Evolutionary conservation across 2,888 invertebrate species (phyloP).

Genomic region (Plagodis pulveraria): DNA sequence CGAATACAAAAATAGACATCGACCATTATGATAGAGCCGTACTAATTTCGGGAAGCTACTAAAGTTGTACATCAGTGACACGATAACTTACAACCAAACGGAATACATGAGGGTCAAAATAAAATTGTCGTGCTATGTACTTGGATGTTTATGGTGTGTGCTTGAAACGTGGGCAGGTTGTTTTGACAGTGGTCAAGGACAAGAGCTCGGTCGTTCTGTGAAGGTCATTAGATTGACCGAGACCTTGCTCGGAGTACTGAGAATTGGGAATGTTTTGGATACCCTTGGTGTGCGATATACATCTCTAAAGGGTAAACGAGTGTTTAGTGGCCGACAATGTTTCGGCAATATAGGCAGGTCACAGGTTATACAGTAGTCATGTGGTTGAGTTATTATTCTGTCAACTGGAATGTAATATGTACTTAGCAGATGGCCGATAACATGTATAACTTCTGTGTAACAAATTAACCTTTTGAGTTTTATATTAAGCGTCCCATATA

Average conservation of each 20-base stretch:
- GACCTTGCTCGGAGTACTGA: conserved; percentile 27
- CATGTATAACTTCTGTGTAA: no score
- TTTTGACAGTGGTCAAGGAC: conserved; percentile 54
- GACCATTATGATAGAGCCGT: conserved; percentile 7
- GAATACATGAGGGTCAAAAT: not conserved
- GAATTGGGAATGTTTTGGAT: conserved; percentile 26
- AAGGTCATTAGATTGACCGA: conserved; percentile 42
- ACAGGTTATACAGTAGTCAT: no score
- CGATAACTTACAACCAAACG: not conserved
- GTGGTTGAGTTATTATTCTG: no score
- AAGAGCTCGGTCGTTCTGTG: conserved; percentile 39
- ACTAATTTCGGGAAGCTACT: not conserved
- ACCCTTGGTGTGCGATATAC: conserved; percentile 6
- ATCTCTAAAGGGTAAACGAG: conserved; percentile 1
- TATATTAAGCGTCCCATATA: no score
- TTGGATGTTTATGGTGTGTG: conserved; percentile 42
- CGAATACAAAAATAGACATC: conserved; percentile 44
- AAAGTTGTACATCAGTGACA: not conserved
- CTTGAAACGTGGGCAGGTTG: conserved; percentile 52
- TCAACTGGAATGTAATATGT: no score
- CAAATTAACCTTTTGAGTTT: no score
- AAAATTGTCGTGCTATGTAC: conserved; percentile 2
- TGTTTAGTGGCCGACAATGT: not conserved
- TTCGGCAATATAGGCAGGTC: no score
- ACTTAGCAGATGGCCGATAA: no score